A percentile compares a stretch with the other conserved stretches of the same genome.
phyloP scores from a whole-genome alignment of 1,140 invertebrate genomes.

The Drosophila lowei region DNA sequence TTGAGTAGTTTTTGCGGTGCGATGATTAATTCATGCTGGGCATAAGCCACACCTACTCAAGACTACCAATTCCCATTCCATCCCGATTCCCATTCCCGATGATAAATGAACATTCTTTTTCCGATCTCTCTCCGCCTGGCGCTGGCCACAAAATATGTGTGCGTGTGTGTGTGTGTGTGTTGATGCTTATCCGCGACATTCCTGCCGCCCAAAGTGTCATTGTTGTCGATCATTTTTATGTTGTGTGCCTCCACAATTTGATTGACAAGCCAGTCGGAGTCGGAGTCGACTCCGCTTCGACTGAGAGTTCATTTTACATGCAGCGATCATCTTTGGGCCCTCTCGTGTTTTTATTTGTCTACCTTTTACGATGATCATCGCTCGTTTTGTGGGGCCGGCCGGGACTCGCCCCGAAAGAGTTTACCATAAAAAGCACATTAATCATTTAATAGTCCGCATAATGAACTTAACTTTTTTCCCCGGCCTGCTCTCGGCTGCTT shows the following conservation, averaged over 20 bases:
- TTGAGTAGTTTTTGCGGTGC: conserved; percentile 38
- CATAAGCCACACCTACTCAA: conserved; percentile 64
- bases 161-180: conserved; percentile 17
- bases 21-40: conserved; percentile 73
- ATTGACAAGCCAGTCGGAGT: conserved; percentile 63
- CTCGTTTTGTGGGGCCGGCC: conserved; percentile 27
- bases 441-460: conserved; percentile 75
- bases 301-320: conserved; percentile 57
- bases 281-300: background rate
- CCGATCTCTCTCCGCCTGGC: conserved; percentile 28
- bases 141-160: conserved; percentile 1
- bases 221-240: conserved; percentile 81
- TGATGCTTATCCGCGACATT: conserved; percentile 77
- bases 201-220: conserved; percentile 80
- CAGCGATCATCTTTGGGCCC: conserved; percentile 38
- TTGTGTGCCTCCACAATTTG: conserved; percentile 48
- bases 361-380: conserved; percentile 63
- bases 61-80: background rate
- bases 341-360: conserved; percentile 50
- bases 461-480: conserved; percentile 47
- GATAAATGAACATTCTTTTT: conserved; percentile 64
- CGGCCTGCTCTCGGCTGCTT: background rate
- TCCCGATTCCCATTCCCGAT: conserved; percentile 27
- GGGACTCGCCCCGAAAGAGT: conserved; percentile 39
- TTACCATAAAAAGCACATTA: conserved; percentile 77